Base-by-base conservation (phyloP, 1,140 invertebrate genomes). In the Palaemon carinicauda region DNA sequence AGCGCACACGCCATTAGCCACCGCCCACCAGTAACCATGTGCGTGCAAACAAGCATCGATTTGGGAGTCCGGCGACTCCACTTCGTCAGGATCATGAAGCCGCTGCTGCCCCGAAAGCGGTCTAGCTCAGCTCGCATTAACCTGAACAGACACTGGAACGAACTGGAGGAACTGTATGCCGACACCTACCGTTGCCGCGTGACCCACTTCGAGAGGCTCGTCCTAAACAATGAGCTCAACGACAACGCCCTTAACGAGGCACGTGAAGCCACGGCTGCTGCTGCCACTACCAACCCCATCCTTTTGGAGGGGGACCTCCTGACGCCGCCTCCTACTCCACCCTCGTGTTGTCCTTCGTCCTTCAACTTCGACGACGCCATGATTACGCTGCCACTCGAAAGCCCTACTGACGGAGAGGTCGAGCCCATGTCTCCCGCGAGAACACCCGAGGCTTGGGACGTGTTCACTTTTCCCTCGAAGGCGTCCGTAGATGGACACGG, bases 131-230 rank as follows among this genome's bases (percentile, higher is more conserved):
- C 84, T 15, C 17, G 84, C 51, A 86, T 86, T 50, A 80, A 86
- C 77, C 84, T 80, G 50, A 86, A 86, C 65, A 50, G 75, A 21
- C 84, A 86, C 78, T 86, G 84, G 84, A 86, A 86, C 77, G 84
- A 86, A 31, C 27, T 86, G 24, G 84, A 86, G 77, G 84, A 86
- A 65, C 24, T 86, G 41, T 86, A 86, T 19, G 51, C 50, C 75
- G 77, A 9, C 50, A 31, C 52, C 79, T 21, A 29, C 54, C 15
- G 29, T 15, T 3, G 15, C 60, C 56, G 33, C 31, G 56, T 54
- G 29, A 27, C 56, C 3, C 82, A 78, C 82, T 86, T 86, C 84
- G 84, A 86, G 21, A 21, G 77, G 19, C 84, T 86, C 9, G 50
- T 80, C 9, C 52, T 86, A 0, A 77, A 86, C 17, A 86, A 86